A percentile compares a stretch with the other conserved stretches of the same genome.
Conservation (phyloP, 2,888 invertebrate genomes). For the Aspidiotus rigidus region DNA sequence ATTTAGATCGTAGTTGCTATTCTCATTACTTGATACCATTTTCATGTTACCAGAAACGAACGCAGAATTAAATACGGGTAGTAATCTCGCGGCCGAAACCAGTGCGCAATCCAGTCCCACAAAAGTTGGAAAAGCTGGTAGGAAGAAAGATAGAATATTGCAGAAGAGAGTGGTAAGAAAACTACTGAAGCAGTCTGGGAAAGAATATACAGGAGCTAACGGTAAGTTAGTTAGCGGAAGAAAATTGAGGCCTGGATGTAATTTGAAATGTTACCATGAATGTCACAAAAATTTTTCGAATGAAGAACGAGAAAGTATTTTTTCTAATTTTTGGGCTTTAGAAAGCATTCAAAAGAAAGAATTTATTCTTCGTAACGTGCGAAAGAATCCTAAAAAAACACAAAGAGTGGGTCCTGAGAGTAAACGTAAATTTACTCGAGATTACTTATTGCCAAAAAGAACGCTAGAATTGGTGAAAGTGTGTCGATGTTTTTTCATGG, state of each 20-base stretch:
- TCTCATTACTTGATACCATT: too few species aligned
- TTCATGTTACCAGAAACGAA: too few species aligned
- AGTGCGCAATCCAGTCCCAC: too few species aligned
- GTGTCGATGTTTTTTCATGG: background rate
- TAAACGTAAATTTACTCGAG: background rate
- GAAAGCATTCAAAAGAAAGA: conserved; percentile 1
- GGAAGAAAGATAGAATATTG: background rate
- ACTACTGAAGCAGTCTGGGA: conserved; percentile 9
- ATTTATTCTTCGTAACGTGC: conserved; percentile 7
- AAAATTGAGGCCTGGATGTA: conserved; percentile 11
- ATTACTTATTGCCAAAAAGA: background rate
- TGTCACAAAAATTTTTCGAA: conserved; percentile 13
- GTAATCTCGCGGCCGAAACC: too few species aligned
- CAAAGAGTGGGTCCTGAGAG: background rate
- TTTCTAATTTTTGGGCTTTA: conserved; percentile 16
- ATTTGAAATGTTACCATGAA: conserved; percentile 11
- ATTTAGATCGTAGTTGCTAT: too few species aligned
- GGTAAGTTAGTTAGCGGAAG: background rate
- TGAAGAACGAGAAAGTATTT: conserved; percentile 8
- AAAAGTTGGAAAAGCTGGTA: background rate
- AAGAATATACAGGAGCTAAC: conserved; percentile 8
- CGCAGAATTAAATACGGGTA: too few species aligned
- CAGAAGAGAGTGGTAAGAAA: conserved; percentile 1
- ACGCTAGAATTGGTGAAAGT: background rate
- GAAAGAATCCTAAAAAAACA: conserved; percentile 5